Evolutionary conservation across 2,797 vertebrate species (phyloP).

Genomic region (Typhlichthys eigenmanni): DNA sequence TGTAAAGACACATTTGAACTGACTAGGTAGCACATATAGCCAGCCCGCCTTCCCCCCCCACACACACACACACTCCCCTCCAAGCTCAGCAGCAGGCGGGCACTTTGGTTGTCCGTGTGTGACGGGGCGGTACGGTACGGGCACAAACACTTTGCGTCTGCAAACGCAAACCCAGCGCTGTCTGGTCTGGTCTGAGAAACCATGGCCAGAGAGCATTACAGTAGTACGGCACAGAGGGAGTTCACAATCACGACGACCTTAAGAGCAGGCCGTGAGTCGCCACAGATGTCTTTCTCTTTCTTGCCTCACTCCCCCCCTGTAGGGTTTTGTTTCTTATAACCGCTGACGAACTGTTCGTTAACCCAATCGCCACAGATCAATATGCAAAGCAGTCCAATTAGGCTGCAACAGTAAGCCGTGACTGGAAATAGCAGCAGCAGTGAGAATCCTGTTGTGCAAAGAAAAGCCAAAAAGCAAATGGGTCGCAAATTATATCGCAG

Average conservation of each 20-base stretch:
- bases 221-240: conserved; percentile 28
- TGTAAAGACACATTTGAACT: background rate
- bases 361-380: conserved; percentile 67
- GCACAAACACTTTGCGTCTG: conserved; percentile 34
- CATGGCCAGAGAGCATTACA: conserved; percentile 26
- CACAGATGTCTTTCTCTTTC: conserved; percentile 29
- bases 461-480: conserved; percentile 44
- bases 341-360: conserved; percentile 37
- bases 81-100: conserved; percentile 34
- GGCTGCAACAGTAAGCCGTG: conserved; percentile 47
- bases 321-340: conserved; percentile 51
- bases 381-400: conserved; percentile 73
- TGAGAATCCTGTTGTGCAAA: conserved; percentile 54
- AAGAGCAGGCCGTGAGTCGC: conserved; percentile 52
- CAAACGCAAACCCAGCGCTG: conserved; percentile 22
- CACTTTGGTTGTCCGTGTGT: conserved; percentile 42
- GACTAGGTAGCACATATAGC: background rate
- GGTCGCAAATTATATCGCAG: conserved; percentile 45
- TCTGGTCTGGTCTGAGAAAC: conserved; percentile 36
- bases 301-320: conserved; percentile 40
- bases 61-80: conserved; percentile 15
- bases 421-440: conserved; percentile 46
- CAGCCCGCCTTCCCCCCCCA: background rate
- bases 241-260: conserved; percentile 39
- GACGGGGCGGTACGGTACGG: conserved; percentile 36